A percentile compares a stretch with the other conserved stretches of the same genome.
Evolutionary conservation across 1,140 invertebrate species (phyloP).

Genomic region (Trypoxylus dichotomus): DNA sequence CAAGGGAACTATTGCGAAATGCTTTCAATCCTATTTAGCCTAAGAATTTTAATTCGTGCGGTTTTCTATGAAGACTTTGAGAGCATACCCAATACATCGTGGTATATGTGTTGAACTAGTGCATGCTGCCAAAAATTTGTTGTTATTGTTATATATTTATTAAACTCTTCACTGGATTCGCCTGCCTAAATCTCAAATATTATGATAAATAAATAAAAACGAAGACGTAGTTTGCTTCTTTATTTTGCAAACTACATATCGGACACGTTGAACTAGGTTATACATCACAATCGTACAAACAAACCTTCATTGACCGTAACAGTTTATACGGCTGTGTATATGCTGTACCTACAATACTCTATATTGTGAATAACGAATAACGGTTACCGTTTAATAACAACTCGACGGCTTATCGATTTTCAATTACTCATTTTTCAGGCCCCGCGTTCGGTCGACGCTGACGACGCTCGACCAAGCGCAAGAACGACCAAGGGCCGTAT

Average conservation of each 20-base stretch:
- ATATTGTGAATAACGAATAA: conserved; percentile 22
- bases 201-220: too few relatives aligned
- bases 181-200: too few relatives aligned
- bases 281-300: neutral
- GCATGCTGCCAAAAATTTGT: too few relatives aligned
- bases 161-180: too few relatives aligned
- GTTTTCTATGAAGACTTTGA: too few relatives aligned
- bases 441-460: neutral
- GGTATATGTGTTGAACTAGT: too few relatives aligned
- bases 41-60: too few relatives aligned
- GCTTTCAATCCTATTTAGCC: too few relatives aligned
- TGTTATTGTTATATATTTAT: too few relatives aligned
- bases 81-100: too few relatives aligned
- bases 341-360: neutral
- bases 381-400: conserved; percentile 21
- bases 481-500: conserved; percentile 11
- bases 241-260: neutral
- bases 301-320: neutral
- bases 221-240: neutral
- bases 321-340: neutral
- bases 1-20: too few relatives aligned
- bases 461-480: neutral
- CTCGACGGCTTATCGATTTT: conserved; percentile 33
- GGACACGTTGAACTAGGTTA: too few relatives aligned
- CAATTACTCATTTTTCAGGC: conserved; percentile 36